Percentiles rank a stretch among this genome's conserved stretches.
Evolutionary conservation across 2,888 invertebrate genomes (phyloP).

Genomic region (Coenonympha arcania): DNA sequence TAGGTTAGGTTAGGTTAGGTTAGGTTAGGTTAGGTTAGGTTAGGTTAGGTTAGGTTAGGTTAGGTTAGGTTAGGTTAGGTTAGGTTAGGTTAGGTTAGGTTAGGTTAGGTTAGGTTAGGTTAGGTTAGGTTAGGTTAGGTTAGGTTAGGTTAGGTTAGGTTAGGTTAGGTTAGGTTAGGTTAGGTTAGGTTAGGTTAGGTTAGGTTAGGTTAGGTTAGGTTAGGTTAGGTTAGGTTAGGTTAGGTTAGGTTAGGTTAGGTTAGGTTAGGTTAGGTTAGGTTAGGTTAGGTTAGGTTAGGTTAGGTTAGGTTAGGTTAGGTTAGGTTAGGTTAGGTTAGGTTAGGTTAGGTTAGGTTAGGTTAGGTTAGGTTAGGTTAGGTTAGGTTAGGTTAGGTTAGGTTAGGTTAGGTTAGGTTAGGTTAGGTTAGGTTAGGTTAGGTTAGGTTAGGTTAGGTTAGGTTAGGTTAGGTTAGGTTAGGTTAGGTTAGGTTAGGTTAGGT

Average conservation of each 20-base stretch:
- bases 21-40: conserved; percentile 24
- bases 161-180: conserved; percentile 23
- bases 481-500: conserved; percentile 19
- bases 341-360: conserved; percentile 21
- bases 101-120: conserved; percentile 21
- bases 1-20: conserved; percentile 24
- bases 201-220: conserved; percentile 24
- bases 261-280: conserved; percentile 4
- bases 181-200: conserved; percentile 22
- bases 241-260: conserved; percentile 21
- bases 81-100: conserved; percentile 21
- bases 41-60: conserved; percentile 21
- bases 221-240: conserved; percentile 22
- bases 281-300: background rate
- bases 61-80: conserved; percentile 16
- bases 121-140: conserved; percentile 19
- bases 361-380: conserved; percentile 22
- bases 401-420: conserved; percentile 19
- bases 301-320: conserved; percentile 12
- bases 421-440: conserved; percentile 17
- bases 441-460: conserved; percentile 22
- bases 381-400: conserved; percentile 20
- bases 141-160: conserved; percentile 20
- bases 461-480: conserved; percentile 22
- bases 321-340: conserved; percentile 16